phyloP scores from a whole-genome alignment of 2,888 invertebrate species.

The Drosophila flavopinicola region DNA sequence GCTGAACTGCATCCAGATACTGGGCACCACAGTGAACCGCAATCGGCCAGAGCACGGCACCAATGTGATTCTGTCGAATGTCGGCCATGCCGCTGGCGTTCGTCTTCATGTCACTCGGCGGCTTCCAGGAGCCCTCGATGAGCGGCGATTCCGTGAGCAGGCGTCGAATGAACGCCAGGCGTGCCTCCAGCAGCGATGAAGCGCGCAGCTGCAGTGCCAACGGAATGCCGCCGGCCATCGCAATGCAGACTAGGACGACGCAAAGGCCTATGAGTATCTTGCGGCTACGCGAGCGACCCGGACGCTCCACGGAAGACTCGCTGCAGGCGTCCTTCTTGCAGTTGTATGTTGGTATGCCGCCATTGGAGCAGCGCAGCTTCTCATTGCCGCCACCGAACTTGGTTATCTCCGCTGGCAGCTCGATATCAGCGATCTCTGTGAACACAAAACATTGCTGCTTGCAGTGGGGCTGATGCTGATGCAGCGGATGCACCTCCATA shows the following conservation, averaged over 20 bases:
- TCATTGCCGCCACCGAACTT: slow-evolving; percentile 82
- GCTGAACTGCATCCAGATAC: slow-evolving; percentile 88
- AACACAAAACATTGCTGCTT: slow-evolving; percentile 85
- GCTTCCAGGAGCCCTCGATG: slow-evolving; percentile 85
- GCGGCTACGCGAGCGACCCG: slow-evolving; percentile 75
- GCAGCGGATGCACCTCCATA: slow-evolving; percentile 83
- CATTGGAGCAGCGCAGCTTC: slow-evolving; percentile 82
- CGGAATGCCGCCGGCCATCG: slow-evolving; percentile 85
- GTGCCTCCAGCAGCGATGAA: slow-evolving; percentile 86
- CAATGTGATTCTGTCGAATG: slow-evolving; percentile 85
- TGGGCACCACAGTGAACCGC: slow-evolving; percentile 87
- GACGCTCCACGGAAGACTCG: slow-evolving; percentile 68
- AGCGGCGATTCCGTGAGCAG: slow-evolving; percentile 86
- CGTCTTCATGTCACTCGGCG: slow-evolving; percentile 69
- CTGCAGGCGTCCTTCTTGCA: slow-evolving; percentile 82
- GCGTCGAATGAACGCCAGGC: slow-evolving; percentile 86
- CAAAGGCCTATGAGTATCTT: slow-evolving; percentile 80
- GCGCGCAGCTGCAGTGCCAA: slow-evolving; percentile 86
- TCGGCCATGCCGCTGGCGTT: slow-evolving; percentile 79
- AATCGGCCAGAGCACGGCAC: slow-evolving; percentile 85
- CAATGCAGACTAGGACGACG: slow-evolving; percentile 81
- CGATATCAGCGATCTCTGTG: slow-evolving; percentile 84
- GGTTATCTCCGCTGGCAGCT: slow-evolving; percentile 84
- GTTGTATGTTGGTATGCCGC: slow-evolving; percentile 76
- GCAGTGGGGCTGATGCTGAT: slow-evolving; percentile 82